These are phyloP conservation scores for Buphagus erythrorhynchus DNA, from an alignment of 2,797 vertebrate species.

Conservation along the genomic window DNA sequence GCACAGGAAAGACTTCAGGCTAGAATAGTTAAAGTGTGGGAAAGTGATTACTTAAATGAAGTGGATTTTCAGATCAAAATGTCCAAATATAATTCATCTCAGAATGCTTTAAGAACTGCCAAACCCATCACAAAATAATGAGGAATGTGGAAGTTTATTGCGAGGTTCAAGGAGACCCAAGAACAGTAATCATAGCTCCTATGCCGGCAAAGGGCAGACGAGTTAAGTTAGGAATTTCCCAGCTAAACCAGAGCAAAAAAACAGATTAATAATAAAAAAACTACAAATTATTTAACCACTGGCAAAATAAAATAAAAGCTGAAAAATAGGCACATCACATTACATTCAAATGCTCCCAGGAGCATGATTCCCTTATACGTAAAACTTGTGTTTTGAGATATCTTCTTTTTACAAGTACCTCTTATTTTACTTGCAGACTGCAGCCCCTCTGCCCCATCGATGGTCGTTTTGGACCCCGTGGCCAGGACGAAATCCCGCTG, in stretches of 20 bases:
- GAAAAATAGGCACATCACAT: background rate
- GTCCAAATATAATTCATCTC: background rate
- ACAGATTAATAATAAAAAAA: background rate
- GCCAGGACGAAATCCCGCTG: conserved; percentile 85
- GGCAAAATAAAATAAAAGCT: conserved; percentile 9
- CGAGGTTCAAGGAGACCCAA: background rate
- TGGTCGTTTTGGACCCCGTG: conserved; percentile 76
- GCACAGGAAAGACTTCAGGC: background rate
- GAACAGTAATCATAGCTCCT: background rate
- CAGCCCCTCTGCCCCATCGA: conserved; percentile 91
- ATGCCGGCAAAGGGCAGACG: background rate
- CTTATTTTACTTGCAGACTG: conserved; percentile 79
- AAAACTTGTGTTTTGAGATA: background rate
- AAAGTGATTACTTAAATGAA: background rate
- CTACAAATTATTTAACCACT: background rate
- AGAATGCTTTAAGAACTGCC: background rate
- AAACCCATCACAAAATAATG: background rate
- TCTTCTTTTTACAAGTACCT: background rate
- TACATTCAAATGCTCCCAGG: background rate
- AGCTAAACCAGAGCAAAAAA: background rate
- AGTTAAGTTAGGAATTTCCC: background rate
- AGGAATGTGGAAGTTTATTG: background rate
- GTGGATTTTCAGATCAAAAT: background rate
- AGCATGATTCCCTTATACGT: background rate
- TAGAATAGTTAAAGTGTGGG: background rate